These are phyloP conservation scores for Gambelia wislizenii DNA, from an alignment of 2,797 vertebrate genomes.

Conservation along the genomic window DNA sequence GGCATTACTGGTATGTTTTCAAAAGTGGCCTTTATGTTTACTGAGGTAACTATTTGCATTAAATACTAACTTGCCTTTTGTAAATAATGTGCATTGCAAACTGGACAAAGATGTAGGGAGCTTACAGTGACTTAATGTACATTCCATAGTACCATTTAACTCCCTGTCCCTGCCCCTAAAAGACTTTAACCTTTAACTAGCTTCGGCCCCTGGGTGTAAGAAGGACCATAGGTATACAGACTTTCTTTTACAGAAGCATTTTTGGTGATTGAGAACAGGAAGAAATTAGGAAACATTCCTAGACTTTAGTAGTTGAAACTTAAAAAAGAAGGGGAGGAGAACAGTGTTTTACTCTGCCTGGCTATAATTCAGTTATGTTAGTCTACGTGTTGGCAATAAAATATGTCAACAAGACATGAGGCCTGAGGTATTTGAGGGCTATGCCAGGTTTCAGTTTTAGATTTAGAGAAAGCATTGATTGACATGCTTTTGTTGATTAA, in stretches of 20 bases:
- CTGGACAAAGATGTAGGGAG: background rate
- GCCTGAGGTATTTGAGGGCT: constrained; percentile 6
- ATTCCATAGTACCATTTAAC: background rate
- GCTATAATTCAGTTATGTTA: constrained; percentile 11
- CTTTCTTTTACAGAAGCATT: background rate
- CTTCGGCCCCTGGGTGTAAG: background rate
- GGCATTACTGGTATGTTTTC: background rate
- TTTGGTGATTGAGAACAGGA: constrained; percentile 11
- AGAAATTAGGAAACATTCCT: constrained; percentile 5
- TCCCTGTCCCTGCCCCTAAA: background rate
- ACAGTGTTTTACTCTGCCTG: constrained; percentile 5
- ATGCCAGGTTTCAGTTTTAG: constrained; percentile 10
- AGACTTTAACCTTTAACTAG: background rate
- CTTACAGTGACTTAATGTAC: background rate
- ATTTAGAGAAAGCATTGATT: constrained; percentile 23
- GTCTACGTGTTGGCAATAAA: constrained; percentile 21
- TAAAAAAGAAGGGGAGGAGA: background rate
- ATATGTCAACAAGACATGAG: constrained; percentile 28
- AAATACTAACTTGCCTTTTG: background rate
- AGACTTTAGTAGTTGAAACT: constrained; percentile 1
- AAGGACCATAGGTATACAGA: background rate
- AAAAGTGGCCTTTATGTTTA: background rate
- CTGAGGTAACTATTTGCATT: background rate
- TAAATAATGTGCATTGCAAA: background rate
- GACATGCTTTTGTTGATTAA: constrained; percentile 22